phyloP scores from a whole-genome alignment of 2,888 invertebrate genomes.

The Philopedon plagiatum region DNA sequence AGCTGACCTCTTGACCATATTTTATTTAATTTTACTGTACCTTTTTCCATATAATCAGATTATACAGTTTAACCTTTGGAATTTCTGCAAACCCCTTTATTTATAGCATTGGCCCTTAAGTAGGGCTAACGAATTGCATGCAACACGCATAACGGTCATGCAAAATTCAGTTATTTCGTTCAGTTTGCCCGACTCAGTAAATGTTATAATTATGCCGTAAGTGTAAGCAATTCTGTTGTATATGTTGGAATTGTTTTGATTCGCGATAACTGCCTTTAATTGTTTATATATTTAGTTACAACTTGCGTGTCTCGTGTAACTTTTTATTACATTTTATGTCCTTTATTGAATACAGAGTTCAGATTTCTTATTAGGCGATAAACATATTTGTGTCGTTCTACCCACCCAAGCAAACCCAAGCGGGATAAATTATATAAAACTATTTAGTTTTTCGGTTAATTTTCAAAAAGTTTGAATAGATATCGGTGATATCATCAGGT shows the following conservation, averaged over 20 bases:
- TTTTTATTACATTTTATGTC: conserved; percentile 8
- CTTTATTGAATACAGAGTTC: not conserved
- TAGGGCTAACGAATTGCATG: conserved; percentile 47
- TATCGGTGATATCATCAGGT: too few species aligned
- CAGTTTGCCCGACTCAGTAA: conserved; percentile 38
- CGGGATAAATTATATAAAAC: too few species aligned
- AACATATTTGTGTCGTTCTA: too few species aligned
- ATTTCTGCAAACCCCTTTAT: conserved; percentile 48
- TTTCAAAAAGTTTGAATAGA: too few species aligned
- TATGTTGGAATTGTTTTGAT: conserved; percentile 37
- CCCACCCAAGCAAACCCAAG: too few species aligned
- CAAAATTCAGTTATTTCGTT: conserved; percentile 37
- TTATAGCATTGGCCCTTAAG: conserved; percentile 42
- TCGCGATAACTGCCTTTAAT: conserved; percentile 28
- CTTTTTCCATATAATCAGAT: conserved; percentile 50
- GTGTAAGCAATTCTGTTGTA: conserved; percentile 47
- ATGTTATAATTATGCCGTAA: conserved; percentile 46
- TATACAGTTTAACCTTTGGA: conserved; percentile 48
- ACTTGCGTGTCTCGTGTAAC: conserved; percentile 22
- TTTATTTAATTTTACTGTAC: conserved; percentile 42
- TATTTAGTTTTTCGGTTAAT: too few species aligned
- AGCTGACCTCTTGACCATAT: conserved; percentile 37
- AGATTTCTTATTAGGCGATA: too few species aligned
- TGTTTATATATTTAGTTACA: conserved; percentile 43
- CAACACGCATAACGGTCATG: conserved; percentile 45